These are phyloP conservation scores for Dilophus febrilis DNA, from an alignment of 2,888 invertebrate genomes.

Conservation along the genomic window DNA sequence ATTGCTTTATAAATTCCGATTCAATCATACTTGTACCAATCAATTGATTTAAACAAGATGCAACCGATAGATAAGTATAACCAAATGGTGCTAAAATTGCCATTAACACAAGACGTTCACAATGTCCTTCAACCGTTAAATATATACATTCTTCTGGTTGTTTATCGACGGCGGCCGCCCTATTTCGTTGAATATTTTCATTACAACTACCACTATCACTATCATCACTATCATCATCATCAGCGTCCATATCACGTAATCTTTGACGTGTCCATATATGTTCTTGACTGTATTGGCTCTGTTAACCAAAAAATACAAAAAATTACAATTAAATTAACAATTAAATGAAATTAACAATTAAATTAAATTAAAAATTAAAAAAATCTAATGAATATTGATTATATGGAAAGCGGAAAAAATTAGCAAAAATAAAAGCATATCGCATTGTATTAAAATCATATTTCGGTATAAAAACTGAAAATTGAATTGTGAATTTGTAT, in stretches of 20 bases:
- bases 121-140: slow-evolving; percentile 19
- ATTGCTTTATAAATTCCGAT: slow-evolving; percentile 45
- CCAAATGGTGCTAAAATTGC: slow-evolving; percentile 50
- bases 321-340: too few species aligned
- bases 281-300: too few species aligned
- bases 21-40: slow-evolving; percentile 41
- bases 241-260: slow-evolving; percentile 22
- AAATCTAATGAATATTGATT: too few species aligned
- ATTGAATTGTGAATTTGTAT: too few species aligned
- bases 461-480: too few species aligned
- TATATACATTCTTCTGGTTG: slow-evolving; percentile 16
- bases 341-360: too few species aligned
- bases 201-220: slow-evolving; percentile 10
- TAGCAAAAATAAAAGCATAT: too few species aligned
- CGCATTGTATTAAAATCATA: too few species aligned
- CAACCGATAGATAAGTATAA: slow-evolving; percentile 55
- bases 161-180: slow-evolving; percentile 7
- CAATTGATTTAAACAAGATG: slow-evolving; percentile 37
- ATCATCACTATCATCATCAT: slow-evolving; percentile 18
- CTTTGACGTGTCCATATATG: slow-evolving; percentile 38
- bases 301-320: too few species aligned
- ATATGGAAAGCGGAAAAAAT: too few species aligned
- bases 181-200: slow-evolving; percentile 11
- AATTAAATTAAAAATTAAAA: too few species aligned
- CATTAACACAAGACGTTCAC: slow-evolving; percentile 37